Evolutionary conservation across 2,888 invertebrate species (phyloP), one percentile per base, ranked within the genome.

Genomic region (Zootermopsis nevadensis): DNA sequence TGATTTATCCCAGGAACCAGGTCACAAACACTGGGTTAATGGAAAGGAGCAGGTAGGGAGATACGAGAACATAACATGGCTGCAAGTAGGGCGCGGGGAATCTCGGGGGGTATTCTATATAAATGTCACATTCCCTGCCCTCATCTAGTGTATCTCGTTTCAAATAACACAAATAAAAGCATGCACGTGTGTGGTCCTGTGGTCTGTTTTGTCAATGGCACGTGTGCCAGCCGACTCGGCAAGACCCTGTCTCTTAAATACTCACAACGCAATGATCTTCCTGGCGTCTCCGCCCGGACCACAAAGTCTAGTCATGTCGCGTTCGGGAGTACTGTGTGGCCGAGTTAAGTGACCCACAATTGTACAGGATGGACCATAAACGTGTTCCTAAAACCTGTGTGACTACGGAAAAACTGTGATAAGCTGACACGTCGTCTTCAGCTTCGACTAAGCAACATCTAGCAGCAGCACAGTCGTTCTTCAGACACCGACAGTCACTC

Each of bases 51-150:
- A n/a, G 60, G 27, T 48, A n/a, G 60, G 27, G 60, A 60, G 55
- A 55, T 55, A 19, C 12, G 30, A 30, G 69, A 69, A 30, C 1
- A 15, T 38, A 7, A 6, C 4, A 38, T 42, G 74, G 42, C n/a
- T 74, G 22, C 38, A 24, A 33, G 76, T n/a, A 42, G 76, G 27
- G 27, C n/a, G n/a, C n/a, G n/a, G n/a, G n/a, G n/a, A n/a, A n/a
- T n/a, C n/a, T n/a, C n/a, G 27, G 27, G 60, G 15, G 27, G 42
- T 33, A 74, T 12, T 74, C 76, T 76, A 42, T 76, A 76, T 76
- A 76, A 76, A 76, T 76, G 76, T 76, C 76, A 76, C n/a, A 76
- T 76, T 76, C 76, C 76, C 76, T 42, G 76, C 76, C 76, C 76
- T 42, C 76, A n/a, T 76, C 76, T n/a, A 0, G 48, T 60, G 76